Conservation (phyloP, 2,113 vertebrate genomes). For the Poeciliopsis turrubarensis region DNA sequence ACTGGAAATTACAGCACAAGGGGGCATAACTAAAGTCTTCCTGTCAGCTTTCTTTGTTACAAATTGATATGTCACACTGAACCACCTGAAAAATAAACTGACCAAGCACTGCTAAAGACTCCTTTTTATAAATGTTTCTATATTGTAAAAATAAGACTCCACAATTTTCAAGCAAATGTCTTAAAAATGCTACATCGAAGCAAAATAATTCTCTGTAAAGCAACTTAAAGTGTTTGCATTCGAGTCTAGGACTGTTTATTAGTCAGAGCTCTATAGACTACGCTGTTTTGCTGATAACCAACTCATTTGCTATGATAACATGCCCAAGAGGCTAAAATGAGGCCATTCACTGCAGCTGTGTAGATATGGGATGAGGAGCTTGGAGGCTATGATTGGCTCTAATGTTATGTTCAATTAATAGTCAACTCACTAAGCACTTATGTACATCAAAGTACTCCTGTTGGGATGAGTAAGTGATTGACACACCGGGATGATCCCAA, state of each 20-base stretch:
- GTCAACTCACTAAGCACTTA: constrained; percentile 45
- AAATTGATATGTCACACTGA: neutral
- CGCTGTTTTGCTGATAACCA: constrained; percentile 54
- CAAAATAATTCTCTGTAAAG: constrained; percentile 12
- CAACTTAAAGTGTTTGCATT: constrained; percentile 26
- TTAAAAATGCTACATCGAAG: constrained; percentile 17
- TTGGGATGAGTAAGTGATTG: constrained; percentile 54
- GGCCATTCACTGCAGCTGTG: constrained; percentile 46
- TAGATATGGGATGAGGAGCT: constrained; percentile 52
- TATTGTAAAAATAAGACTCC: constrained; percentile 5
- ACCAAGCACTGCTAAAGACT: constrained; percentile 1
- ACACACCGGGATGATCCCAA: constrained; percentile 40
- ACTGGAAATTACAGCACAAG: constrained; percentile 72
- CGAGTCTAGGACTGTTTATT: constrained; percentile 54
- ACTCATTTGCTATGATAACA: constrained; percentile 68
- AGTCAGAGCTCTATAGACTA: constrained; percentile 30
- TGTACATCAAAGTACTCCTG: constrained; percentile 55
- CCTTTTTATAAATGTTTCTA: constrained; percentile 23
- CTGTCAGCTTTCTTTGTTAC: constrained; percentile 1
- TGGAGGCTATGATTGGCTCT: constrained; percentile 42
- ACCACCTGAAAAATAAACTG: constrained; percentile 26
- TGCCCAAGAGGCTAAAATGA: constrained; percentile 60
- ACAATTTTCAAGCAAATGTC: neutral
- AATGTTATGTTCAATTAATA: constrained; percentile 66
- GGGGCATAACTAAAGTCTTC: constrained; percentile 41